Conservation (phyloP, 2,888 invertebrate species). For the Venusia cambrica region DNA sequence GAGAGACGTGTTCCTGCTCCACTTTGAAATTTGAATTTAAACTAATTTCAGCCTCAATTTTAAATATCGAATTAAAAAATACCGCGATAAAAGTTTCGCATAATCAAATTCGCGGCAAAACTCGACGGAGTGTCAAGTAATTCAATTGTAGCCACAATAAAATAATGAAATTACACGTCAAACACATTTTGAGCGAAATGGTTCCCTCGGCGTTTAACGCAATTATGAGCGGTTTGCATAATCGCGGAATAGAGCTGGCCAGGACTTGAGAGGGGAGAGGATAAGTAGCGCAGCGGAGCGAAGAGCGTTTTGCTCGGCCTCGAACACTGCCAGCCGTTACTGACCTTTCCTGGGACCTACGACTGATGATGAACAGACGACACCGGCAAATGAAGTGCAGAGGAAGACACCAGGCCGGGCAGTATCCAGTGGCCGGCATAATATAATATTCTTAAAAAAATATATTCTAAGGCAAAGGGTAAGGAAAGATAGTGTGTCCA, state of each 20-base stretch:
- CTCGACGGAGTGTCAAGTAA: slow-evolving; percentile 49
- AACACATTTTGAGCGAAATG: slow-evolving; percentile 64
- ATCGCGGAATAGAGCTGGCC: slow-evolving; percentile 46
- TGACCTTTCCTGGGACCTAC: no score
- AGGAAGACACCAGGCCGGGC: no score
- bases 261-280: slow-evolving; percentile 28
- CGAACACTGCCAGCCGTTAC: no score
- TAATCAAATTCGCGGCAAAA: slow-evolving; percentile 48
- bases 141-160: slow-evolving; percentile 65
- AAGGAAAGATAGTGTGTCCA: no score
- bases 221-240: slow-evolving; percentile 70
- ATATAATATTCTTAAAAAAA: no score
- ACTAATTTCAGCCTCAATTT: slow-evolving; percentile 15
- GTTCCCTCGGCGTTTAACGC: slow-evolving; percentile 50
- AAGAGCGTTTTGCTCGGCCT: neutral
- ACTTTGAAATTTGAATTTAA: no score
- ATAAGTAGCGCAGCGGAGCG: slow-evolving; percentile 1
- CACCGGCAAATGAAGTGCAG: no score
- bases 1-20: no score
- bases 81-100: slow-evolving; percentile 28
- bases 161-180: slow-evolving; percentile 72
- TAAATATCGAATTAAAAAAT: slow-evolving; percentile 27
- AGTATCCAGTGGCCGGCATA: no score
- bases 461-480: no score
- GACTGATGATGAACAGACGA: no score